These are phyloP conservation scores for Schizothorax lantsangensis DNA, from an alignment of 2,797 vertebrate genomes.

Conservation along the genomic window DNA sequence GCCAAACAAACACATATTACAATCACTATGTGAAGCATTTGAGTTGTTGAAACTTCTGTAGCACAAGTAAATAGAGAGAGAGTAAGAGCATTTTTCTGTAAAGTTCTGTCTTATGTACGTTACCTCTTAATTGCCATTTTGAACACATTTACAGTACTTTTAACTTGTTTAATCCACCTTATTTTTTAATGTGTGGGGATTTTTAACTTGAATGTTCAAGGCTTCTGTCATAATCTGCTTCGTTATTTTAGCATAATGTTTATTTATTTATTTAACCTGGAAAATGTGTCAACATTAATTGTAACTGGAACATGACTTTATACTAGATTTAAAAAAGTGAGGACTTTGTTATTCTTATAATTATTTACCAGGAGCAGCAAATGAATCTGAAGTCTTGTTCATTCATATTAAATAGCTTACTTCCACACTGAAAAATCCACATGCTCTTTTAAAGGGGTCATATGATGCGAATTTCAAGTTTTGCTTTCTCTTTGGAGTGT, in stretches of 20 bases:
- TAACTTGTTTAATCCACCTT: not conserved
- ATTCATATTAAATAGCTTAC: not conserved
- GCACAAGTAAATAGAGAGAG: slow-evolving; percentile 1
- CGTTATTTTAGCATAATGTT: not conserved
- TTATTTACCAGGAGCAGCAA: not conserved
- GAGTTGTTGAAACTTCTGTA: not conserved
- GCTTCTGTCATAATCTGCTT: not conserved
- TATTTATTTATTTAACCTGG: not conserved
- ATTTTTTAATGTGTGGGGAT: not conserved
- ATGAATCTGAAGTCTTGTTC: not conserved
- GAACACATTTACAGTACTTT: slow-evolving; percentile 22
- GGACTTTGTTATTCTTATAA: not conserved
- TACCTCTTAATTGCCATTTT: not conserved
- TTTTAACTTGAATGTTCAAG: not conserved
- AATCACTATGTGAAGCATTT: slow-evolving; percentile 31
- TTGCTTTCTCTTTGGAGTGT: too few relatives aligned
- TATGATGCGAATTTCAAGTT: too few relatives aligned
- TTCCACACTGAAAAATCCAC: not conserved
- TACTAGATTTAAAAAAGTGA: not conserved
- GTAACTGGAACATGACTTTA: not conserved
- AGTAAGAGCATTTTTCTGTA: not conserved
- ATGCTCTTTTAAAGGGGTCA: not conserved
- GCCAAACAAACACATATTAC: slow-evolving; percentile 48
- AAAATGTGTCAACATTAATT: not conserved
- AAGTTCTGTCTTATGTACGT: not conserved